Percentiles rank a stretch among this genome's conserved stretches.
Conservation (phyloP, 2,113 vertebrate species). For the Dermatemys mawii region DNA sequence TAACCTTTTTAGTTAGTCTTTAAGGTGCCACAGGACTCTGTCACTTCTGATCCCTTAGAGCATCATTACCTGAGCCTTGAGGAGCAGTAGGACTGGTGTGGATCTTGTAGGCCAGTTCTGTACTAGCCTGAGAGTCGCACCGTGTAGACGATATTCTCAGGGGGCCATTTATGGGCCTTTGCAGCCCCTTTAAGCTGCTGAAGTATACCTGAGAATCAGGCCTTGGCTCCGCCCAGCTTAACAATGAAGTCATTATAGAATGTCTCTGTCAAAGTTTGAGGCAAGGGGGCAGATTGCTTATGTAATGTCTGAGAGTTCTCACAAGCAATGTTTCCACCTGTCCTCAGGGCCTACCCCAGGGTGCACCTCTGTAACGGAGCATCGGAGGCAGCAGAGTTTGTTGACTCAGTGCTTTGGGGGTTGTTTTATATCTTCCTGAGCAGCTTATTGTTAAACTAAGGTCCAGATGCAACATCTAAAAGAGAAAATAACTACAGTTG, state of each 20-base stretch:
- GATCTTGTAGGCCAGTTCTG: neutral
- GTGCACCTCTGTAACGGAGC: neutral
- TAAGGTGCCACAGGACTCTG: too few species aligned
- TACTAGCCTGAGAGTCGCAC: neutral
- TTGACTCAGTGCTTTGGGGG: rapidly evolving
- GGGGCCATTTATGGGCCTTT: rapidly evolving
- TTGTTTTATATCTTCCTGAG: neutral
- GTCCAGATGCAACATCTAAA: constrained; percentile 51
- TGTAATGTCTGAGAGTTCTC: neutral
- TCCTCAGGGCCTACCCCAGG: neutral
- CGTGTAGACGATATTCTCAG: rapidly evolving
- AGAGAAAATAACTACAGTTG: constrained; percentile 7
- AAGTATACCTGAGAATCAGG: neutral
- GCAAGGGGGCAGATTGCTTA: neutral
- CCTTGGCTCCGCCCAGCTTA: neutral
- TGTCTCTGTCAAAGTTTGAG: rapidly evolving
- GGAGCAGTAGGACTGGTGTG: neutral
- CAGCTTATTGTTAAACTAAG: neutral
- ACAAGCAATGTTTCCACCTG: neutral
- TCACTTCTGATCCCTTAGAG: neutral
- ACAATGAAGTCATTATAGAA: too few species aligned
- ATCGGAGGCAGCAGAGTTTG: neutral
- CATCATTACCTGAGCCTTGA: neutral
- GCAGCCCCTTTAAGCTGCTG: neutral
- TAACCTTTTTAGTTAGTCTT: too few species aligned